Percentiles rank a stretch among this genome's conserved stretches.
Conservation (phyloP, 2,888 invertebrate species). For the Synanthedon andrenaeformis region DNA sequence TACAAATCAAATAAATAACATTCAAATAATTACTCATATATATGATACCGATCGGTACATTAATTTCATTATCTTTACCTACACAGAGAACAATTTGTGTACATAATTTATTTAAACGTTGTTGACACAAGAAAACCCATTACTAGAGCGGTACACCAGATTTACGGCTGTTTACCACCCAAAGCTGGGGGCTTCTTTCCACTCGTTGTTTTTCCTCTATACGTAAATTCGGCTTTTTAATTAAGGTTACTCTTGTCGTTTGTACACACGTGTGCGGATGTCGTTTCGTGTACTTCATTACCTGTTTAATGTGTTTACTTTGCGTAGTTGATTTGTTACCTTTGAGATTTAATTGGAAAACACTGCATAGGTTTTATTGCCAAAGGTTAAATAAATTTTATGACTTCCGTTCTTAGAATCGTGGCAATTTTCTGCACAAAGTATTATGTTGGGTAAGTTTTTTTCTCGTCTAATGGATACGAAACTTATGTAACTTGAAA, state of each 20-base stretch:
- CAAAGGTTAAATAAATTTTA: too few species aligned
- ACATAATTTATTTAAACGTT: constrained; percentile 7
- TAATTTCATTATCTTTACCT: too few species aligned
- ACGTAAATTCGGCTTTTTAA: constrained; percentile 33
- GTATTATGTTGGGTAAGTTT: too few species aligned
- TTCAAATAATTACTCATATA: too few species aligned
- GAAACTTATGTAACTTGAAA: too few species aligned
- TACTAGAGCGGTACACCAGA: constrained; percentile 37
- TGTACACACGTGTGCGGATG: constrained; percentile 4
- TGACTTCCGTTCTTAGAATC: too few species aligned
- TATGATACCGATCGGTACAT: too few species aligned
- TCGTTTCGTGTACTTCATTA: constrained; percentile 6
- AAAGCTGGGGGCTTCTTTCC: constrained; percentile 4
- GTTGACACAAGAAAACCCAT: constrained; percentile 51
- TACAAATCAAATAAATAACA: too few species aligned
- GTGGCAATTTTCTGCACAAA: too few species aligned
- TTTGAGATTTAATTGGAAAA: background rate
- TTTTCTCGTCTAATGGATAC: too few species aligned
- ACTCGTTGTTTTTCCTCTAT: constrained; percentile 26
- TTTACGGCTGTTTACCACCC: constrained; percentile 44
- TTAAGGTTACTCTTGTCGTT: constrained; percentile 16
- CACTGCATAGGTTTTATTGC: too few species aligned
- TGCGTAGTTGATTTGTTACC: background rate
- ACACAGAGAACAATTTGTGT: too few species aligned
- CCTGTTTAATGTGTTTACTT: constrained; percentile 2